Conservation (phyloP, 2,888 invertebrate species). For the Sturmia bella region DNA sequence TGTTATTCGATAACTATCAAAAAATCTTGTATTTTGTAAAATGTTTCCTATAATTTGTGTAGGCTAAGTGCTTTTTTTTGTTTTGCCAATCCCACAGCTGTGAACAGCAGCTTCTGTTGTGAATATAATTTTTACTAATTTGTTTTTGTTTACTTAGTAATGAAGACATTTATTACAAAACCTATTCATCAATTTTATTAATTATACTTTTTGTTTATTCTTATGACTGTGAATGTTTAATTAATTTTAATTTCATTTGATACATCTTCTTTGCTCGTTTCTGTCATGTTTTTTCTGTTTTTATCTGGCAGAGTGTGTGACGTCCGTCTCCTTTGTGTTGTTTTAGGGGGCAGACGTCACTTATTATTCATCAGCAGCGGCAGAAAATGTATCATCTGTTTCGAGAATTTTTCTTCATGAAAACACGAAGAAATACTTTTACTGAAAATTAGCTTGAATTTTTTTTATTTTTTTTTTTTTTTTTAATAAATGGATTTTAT, state of each 20-base stretch:
- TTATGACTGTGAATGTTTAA: slow-evolving; percentile 39
- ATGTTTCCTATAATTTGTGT: no score
- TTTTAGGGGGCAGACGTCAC: slow-evolving; percentile 30
- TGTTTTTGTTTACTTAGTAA: slow-evolving; percentile 53
- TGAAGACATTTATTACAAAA: slow-evolving; percentile 65
- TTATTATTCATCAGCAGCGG: slow-evolving; percentile 51
- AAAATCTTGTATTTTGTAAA: no score
- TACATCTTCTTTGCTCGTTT: slow-evolving; percentile 11
- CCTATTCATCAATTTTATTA: slow-evolving; percentile 67
- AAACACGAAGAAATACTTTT: slow-evolving; percentile 37
- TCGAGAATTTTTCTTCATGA: neutral
- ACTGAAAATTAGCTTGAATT: slow-evolving; percentile 34
- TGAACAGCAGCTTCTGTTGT: no score
- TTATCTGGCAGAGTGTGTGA: slow-evolving; percentile 35
- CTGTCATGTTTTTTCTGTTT: slow-evolving; percentile 13
- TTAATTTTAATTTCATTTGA: slow-evolving; percentile 67
- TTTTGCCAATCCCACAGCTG: no score
- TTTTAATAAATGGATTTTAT: no score
- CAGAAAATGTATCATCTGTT: slow-evolving; percentile 49
- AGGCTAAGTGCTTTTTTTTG: no score
- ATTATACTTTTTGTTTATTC: slow-evolving; percentile 25
- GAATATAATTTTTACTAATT: neutral
- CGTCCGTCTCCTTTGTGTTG: slow-evolving; percentile 46
- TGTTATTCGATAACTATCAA: no score
- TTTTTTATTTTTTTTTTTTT: neutral